phyloP scores from a whole-genome alignment of 1,140 invertebrate species.

The Stegodyphus mimosarum region DNA sequence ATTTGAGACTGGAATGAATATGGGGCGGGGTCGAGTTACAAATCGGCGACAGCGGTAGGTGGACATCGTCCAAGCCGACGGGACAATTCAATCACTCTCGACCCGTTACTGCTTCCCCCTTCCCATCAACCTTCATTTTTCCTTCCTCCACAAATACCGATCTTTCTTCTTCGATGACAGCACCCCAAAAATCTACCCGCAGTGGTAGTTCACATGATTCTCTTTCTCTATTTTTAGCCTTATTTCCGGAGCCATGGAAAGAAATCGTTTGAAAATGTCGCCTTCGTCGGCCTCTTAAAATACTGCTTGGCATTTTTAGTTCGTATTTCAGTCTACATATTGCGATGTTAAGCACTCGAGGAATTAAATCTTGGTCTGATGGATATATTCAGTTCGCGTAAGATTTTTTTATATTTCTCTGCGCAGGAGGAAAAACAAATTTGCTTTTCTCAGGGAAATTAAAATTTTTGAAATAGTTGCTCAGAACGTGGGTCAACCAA shows the following conservation, averaged over 20 bases:
- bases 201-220: background rate
- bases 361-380: too few relatives aligned
- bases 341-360: too few relatives aligned
- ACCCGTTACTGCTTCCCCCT: background rate
- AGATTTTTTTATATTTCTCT: too few relatives aligned
- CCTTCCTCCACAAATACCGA: slow-evolving; percentile 26
- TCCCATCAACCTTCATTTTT: slow-evolving; percentile 20
- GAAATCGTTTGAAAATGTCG: background rate
- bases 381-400: too few relatives aligned
- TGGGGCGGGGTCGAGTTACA: slow-evolving; percentile 39
- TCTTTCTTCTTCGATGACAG: slow-evolving; percentile 57
- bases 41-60: slow-evolving; percentile 48
- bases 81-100: slow-evolving; percentile 54
- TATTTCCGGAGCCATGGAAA: slow-evolving; percentile 8
- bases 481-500: too few relatives aligned
- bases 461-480: too few relatives aligned
- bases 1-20: slow-evolving; percentile 21
- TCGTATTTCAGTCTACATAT: too few relatives aligned
- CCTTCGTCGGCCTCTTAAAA: too few relatives aligned
- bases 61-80: slow-evolving; percentile 38
- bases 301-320: too few relatives aligned
- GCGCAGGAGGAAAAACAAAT: too few relatives aligned
- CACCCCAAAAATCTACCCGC: slow-evolving; percentile 6
- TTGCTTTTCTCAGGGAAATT: too few relatives aligned
- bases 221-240: slow-evolving; percentile 7